Percentiles rank a stretch among this genome's conserved stretches.
Evolutionary conservation across 2,113 vertebrate species (phyloP).

Genomic region (Apodemus speciosus): DNA sequence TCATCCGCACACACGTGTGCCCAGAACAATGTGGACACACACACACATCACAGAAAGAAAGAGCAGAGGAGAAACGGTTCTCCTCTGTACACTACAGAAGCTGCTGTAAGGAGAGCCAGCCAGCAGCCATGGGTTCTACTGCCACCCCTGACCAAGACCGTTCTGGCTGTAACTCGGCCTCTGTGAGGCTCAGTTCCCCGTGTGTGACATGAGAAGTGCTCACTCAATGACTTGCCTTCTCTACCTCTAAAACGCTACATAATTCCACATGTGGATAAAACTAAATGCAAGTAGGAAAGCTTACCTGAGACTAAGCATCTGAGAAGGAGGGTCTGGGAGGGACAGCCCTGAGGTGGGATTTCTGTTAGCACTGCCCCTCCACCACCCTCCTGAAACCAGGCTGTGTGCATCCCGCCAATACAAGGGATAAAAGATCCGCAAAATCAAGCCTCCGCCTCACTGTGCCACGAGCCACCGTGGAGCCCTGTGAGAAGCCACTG

Average conservation of each 20-base stretch:
- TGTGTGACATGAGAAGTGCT: not conserved
- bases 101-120: not conserved
- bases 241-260: slow-evolving; percentile 31
- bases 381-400: not conserved
- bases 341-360: too few species aligned
- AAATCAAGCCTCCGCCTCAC: not conserved
- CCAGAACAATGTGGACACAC: too few species aligned
- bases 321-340: not conserved
- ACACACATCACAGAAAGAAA: not conserved
- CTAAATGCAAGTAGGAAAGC: not conserved
- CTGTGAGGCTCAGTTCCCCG: not conserved
- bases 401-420: not conserved
- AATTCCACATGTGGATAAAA: not conserved
- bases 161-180: not conserved
- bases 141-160: not conserved
- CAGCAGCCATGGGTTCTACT: not conserved
- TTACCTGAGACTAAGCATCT: not conserved
- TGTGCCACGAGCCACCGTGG: not conserved
- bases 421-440: not conserved
- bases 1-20: not conserved
- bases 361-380: not conserved
- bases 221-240: not conserved
- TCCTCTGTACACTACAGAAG: not conserved
- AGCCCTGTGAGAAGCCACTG: not conserved
- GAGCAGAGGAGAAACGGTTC: not conserved